Evolutionary conservation across 2,113 vertebrate species (phyloP).

Genomic region (Amia ocellicauda): DNA sequence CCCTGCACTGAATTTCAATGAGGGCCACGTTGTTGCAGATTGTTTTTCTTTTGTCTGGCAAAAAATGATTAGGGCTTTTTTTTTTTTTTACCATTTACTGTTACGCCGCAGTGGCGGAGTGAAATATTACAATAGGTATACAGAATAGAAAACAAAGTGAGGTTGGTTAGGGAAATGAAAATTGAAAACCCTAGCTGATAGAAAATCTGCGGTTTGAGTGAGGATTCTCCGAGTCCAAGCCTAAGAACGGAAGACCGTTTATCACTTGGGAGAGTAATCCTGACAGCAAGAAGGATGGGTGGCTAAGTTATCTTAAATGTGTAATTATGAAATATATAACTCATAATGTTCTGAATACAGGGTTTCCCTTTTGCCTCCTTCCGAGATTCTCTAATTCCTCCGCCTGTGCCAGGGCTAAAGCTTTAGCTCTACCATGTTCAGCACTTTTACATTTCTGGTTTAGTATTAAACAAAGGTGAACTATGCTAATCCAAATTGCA

Average conservation of each 20-base stretch:
- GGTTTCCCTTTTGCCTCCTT: background rate
- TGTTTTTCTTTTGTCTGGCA: no score
- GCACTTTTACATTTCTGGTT: background rate
- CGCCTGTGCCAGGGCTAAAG: background rate
- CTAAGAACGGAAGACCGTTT: no score
- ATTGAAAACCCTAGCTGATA: slow-evolving; percentile 54
- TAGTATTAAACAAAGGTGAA: background rate
- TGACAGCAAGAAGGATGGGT: slow-evolving; percentile 4
- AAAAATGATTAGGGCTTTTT: no score
- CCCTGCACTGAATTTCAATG: no score
- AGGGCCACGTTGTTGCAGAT: no score
- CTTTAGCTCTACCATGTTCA: background rate
- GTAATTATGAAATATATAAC: slow-evolving; percentile 10
- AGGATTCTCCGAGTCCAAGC: no score
- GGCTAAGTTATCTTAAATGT: slow-evolving; percentile 8
- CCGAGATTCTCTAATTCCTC: background rate
- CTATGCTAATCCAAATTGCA: background rate
- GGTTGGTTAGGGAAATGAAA: slow-evolving; percentile 44
- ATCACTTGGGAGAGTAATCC: slow-evolving; percentile 42
- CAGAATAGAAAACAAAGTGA: slow-evolving; percentile 42
- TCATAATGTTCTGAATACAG: slow-evolving; percentile 7
- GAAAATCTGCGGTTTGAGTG: slow-evolving; percentile 35
- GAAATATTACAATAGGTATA: no score
- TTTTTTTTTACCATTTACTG: no score
- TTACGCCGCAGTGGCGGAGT: no score